Evolutionary conservation across 1,140 invertebrate genomes (phyloP).

Genomic region (Pseudobourletiella spinata): DNA sequence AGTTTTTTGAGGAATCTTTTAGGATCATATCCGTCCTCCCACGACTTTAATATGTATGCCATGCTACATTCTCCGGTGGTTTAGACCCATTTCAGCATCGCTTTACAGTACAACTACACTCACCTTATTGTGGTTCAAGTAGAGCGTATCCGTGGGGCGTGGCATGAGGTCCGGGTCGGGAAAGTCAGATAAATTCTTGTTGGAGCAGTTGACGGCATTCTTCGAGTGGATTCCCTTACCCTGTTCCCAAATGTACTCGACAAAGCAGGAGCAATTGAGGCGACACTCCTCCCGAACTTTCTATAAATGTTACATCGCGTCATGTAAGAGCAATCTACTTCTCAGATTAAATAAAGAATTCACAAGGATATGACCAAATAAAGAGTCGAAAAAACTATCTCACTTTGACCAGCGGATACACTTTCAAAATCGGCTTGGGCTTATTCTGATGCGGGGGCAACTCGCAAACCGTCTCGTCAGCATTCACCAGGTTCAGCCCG

Average conservation of each 20-base stretch:
- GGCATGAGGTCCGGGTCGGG: slow-evolving; percentile 49
- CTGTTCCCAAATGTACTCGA: slow-evolving; percentile 36
- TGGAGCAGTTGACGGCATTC: slow-evolving; percentile 43
- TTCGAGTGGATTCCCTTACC: slow-evolving; percentile 27
- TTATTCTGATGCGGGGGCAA: slow-evolving; percentile 34
- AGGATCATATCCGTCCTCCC: too few relatives aligned
- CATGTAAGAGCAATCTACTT: too few relatives aligned
- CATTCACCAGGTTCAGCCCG: slow-evolving; percentile 11
- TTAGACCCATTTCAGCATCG: background rate
- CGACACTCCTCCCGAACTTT: slow-evolving; percentile 32
- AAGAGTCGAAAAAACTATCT: too few relatives aligned
- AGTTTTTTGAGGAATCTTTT: too few relatives aligned
- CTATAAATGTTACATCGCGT: too few relatives aligned
- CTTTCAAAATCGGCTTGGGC: slow-evolving; percentile 32
- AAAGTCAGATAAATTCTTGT: slow-evolving; percentile 44
- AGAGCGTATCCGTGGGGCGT: slow-evolving; percentile 48
- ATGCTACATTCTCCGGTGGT: too few relatives aligned
- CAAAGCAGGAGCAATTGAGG: slow-evolving; percentile 29
- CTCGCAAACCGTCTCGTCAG: slow-evolving; percentile 29
- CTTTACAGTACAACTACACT: slow-evolving; percentile 2
- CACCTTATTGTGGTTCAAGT: slow-evolving; percentile 49
- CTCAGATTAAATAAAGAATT: too few relatives aligned
- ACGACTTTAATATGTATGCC: too few relatives aligned
- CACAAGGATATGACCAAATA: too few relatives aligned
- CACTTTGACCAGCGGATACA: slow-evolving; percentile 32